These are phyloP conservation scores for Chlorops oryzae DNA, from an alignment of 1,140 invertebrate species.

Conservation along the genomic window DNA sequence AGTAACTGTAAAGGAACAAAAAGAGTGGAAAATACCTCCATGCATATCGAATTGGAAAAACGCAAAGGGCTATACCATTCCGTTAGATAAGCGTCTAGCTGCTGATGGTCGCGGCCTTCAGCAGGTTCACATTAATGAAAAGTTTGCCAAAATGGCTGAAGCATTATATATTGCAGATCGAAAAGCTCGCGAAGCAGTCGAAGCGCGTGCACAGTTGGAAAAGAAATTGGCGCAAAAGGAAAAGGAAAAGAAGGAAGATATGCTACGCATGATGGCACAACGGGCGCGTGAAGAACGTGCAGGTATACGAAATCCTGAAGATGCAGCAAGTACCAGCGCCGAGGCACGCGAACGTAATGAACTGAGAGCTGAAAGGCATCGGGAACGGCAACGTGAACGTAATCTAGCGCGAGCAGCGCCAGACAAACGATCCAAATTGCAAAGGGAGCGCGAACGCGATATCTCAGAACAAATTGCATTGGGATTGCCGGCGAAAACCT, in stretches of 20 bases:
- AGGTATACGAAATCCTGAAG: slow-evolving; percentile 52
- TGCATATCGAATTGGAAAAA: slow-evolving; percentile 99
- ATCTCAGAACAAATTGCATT: slow-evolving; percentile 98
- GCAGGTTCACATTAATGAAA: slow-evolving; percentile 97
- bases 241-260: slow-evolving; percentile 97
- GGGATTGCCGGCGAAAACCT: slow-evolving; percentile 83
- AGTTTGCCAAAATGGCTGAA: slow-evolving; percentile 97
- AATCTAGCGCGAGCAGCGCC: slow-evolving; percentile 91
- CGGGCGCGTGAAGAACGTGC: slow-evolving; percentile 92
- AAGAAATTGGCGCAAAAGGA: slow-evolving; percentile 96
- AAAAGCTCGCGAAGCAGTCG: slow-evolving; percentile 94
- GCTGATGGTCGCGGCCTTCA: slow-evolving; percentile 96
- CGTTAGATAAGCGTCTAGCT: slow-evolving; percentile 94
- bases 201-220: slow-evolving; percentile 91
- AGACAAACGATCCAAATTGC: slow-evolving; percentile 84
- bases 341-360: slow-evolving; percentile 85
- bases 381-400: slow-evolving; percentile 84
- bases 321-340: slow-evolving; percentile 54
- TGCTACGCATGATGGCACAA: slow-evolving; percentile 85
- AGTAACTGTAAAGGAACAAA: slow-evolving; percentile 96
- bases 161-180: slow-evolving; percentile 96
- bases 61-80: slow-evolving; percentile 96
- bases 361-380: slow-evolving; percentile 81
- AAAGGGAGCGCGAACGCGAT: slow-evolving; percentile 89
- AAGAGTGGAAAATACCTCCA: slow-evolving; percentile 99